Evolutionary conservation across 64 coral and sea anemone species (phyloP).

Genomic region (Pocillopora damicornis): DNA sequence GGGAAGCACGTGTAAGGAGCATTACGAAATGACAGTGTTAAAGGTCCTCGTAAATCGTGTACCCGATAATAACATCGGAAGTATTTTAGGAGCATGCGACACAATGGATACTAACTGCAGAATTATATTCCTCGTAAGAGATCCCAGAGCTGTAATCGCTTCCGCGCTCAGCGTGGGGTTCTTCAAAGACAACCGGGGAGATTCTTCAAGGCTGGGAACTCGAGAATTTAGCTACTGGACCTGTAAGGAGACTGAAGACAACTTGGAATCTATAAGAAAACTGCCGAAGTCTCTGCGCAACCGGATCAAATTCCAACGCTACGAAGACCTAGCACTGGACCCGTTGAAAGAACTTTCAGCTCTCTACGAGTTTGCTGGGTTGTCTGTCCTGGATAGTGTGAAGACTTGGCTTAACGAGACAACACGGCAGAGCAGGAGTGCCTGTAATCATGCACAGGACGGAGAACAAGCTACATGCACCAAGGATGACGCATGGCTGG

Average conservation of each 20-base stretch:
- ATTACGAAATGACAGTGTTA: slow-evolving; percentile 24
- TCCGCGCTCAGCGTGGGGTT: neutral
- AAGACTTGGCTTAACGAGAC: slow-evolving; percentile 6
- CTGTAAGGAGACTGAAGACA: slow-evolving; percentile 32
- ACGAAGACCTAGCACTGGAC: slow-evolving; percentile 25
- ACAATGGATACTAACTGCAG: slow-evolving; percentile 10
- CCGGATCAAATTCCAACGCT: slow-evolving; percentile 13
- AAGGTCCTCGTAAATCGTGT: slow-evolving; percentile 18
- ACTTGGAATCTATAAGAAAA: slow-evolving; percentile 6
- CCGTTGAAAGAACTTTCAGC: slow-evolving; percentile 1
- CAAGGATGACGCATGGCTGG: slow-evolving; percentile 7
- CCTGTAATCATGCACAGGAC: neutral
- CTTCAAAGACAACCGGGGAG: neutral
- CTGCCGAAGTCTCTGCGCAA: neutral
- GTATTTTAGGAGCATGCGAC: neutral
- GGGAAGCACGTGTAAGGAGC: neutral
- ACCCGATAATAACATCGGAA: slow-evolving; percentile 16
- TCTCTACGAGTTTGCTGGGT: slow-evolving; percentile 27
- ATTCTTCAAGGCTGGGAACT: neutral
- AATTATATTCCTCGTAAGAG: slow-evolving; percentile 21
- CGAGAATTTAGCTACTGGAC: slow-evolving; percentile 11
- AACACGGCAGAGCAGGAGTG: neutral
- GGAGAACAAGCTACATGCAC: slow-evolving; percentile 5
- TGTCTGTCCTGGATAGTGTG: slow-evolving; percentile 6
- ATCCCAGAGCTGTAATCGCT: slow-evolving; percentile 23